A percentile compares a stretch with the other conserved stretches of the same genome.
Conservation (phyloP, 2,888 invertebrate genomes). For the Empis livida region DNA sequence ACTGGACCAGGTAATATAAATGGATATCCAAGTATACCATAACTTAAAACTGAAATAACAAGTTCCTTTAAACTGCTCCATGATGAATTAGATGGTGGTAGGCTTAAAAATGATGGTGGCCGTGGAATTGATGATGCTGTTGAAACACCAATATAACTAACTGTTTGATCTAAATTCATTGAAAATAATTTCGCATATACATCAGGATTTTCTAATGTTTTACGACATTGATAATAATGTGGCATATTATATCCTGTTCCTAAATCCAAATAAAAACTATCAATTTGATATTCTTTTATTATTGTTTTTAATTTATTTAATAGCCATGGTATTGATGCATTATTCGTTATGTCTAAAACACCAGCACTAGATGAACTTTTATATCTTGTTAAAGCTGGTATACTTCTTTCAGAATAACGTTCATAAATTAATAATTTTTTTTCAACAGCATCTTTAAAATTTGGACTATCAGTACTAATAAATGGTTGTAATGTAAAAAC, state of each 20-base stretch:
- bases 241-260: slow-evolving; percentile 78
- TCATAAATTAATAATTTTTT: slow-evolving; percentile 67
- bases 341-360: slow-evolving; percentile 77
- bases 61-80: slow-evolving; percentile 68
- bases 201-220: slow-evolving; percentile 64
- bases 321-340: slow-evolving; percentile 68
- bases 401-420: slow-evolving; percentile 59
- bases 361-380: slow-evolving; percentile 69
- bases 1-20: slow-evolving; percentile 89
- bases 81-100: slow-evolving; percentile 73
- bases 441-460: slow-evolving; percentile 67
- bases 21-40: slow-evolving; percentile 85
- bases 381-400: slow-evolving; percentile 73
- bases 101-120: slow-evolving; percentile 72
- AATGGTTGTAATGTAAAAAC: slow-evolving; percentile 85
- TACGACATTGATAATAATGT: slow-evolving; percentile 67
- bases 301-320: slow-evolving; percentile 56
- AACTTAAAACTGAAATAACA: slow-evolving; percentile 74
- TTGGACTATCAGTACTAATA: slow-evolving; percentile 71
- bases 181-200: slow-evolving; percentile 65
- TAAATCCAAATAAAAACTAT: slow-evolving; percentile 72
- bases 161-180: slow-evolving; percentile 46
- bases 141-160: slow-evolving; percentile 60
- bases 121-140: slow-evolving; percentile 70
- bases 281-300: slow-evolving; percentile 60